Conservation (phyloP, 2,113 vertebrate genomes). For the Aspidoscelis tigris region DNA sequence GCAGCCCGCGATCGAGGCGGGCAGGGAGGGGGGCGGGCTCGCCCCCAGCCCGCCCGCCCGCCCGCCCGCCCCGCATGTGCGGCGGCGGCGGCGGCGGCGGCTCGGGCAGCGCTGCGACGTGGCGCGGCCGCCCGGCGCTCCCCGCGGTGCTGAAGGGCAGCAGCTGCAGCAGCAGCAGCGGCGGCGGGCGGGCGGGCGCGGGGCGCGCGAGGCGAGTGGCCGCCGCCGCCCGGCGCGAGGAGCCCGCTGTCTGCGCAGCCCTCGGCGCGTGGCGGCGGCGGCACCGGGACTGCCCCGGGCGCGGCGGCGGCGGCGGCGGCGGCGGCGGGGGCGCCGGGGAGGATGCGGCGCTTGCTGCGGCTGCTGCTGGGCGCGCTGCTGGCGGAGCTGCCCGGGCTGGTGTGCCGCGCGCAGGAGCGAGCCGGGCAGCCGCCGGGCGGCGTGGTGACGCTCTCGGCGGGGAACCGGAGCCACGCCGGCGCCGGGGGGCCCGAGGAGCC, state of each 20-base stretch:
- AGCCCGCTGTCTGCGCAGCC: slow-evolving; percentile 77
- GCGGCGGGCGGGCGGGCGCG: slow-evolving; percentile 55
- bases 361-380: slow-evolving; percentile 91
- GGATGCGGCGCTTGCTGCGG: slow-evolving; percentile 80
- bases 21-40: slow-evolving; percentile 37
- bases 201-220: slow-evolving; percentile 63
- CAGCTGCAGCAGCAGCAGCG: too few species aligned
- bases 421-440: slow-evolving; percentile 88
- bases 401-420: slow-evolving; percentile 93
- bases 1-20: slow-evolving; percentile 19
- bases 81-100: slow-evolving; percentile 68
- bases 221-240: slow-evolving; percentile 70
- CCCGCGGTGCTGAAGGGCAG: slow-evolving; percentile 64
- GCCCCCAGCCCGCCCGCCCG: slow-evolving; percentile 8
- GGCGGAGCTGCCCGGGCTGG: slow-evolving; percentile 89
- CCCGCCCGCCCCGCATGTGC: slow-evolving; percentile 8
- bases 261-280: slow-evolving; percentile 75
- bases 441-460: slow-evolving; percentile 90
- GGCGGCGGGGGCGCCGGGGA: slow-evolving; percentile 66
- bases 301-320: slow-evolving; percentile 65
- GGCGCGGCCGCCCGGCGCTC: slow-evolving; percentile 46
- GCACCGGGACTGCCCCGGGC: too few species aligned
- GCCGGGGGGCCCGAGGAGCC: slow-evolving; percentile 77
- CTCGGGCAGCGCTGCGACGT: slow-evolving; percentile 25
- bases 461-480: slow-evolving; percentile 82